These are phyloP conservation scores for Argya squamiceps DNA, from an alignment of 2,797 vertebrate species.

Conservation along the genomic window DNA sequence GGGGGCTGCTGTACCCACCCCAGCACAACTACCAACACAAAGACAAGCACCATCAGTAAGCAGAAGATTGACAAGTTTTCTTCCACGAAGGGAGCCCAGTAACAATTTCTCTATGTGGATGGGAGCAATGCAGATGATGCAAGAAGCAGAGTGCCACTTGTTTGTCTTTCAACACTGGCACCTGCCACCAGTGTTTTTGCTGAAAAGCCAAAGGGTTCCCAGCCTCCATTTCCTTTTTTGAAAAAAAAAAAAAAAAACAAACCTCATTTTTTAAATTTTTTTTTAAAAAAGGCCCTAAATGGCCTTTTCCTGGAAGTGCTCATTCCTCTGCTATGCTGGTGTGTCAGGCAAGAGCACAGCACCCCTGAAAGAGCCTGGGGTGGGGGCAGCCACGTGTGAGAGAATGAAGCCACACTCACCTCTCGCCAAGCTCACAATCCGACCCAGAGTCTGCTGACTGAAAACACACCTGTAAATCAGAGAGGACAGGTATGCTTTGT, in stretches of 20 bases:
- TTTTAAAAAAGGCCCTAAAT: background rate
- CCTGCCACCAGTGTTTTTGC: rapidly evolving
- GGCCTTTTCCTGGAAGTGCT: background rate
- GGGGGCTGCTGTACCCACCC: rapidly evolving
- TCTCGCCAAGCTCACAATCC: constrained; percentile 60
- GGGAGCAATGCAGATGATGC: background rate
- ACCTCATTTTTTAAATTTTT: too few relatives aligned
- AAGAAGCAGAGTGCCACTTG: background rate
- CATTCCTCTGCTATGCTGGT: rapidly evolving
- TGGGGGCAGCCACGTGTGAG: rapidly evolving
- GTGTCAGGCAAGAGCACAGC: background rate
- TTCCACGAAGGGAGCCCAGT: background rate
- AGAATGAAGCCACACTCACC: constrained; percentile 54
- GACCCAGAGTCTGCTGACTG: constrained; percentile 57
- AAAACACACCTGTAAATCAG: constrained; percentile 69
- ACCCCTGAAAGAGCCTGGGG: background rate
- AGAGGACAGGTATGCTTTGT: background rate
- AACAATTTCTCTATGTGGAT: background rate
- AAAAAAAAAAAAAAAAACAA: too few relatives aligned
- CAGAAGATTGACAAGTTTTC: background rate
- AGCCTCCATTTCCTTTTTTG: background rate
- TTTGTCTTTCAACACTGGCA: background rate
- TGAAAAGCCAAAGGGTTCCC: background rate
- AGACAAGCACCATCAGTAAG: background rate
- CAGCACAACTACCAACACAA: background rate